These are phyloP conservation scores for Anguilla pacifica DNA, from an alignment of 2,797 vertebrate genomes.

Conservation along the genomic window DNA sequence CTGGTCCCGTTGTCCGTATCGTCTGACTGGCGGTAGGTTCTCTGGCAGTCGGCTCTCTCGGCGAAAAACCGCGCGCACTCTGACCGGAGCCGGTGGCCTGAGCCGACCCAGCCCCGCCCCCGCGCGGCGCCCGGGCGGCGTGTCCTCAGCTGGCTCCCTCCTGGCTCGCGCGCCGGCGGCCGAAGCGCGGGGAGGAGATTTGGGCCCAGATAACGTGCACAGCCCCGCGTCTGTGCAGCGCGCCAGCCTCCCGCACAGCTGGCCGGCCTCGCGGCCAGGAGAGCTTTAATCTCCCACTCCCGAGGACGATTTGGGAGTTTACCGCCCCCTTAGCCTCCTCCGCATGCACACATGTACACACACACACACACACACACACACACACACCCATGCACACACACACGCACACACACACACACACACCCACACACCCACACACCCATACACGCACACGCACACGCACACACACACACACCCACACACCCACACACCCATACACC, in stretches of 20 bases:
- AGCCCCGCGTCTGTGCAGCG: background rate
- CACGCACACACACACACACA: background rate
- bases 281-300: background rate
- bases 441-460: background rate
- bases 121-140: background rate
- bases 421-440: background rate
- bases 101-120: background rate
- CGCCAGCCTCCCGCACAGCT: background rate
- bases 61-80: background rate
- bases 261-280: background rate
- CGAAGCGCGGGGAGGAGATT: background rate
- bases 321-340: background rate
- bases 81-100: background rate
- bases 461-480: background rate
- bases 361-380: too few relatives aligned
- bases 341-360: too few relatives aligned
- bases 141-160: slow-evolving; percentile 19
- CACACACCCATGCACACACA: background rate
- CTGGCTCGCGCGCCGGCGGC: background rate
- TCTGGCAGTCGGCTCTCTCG: background rate
- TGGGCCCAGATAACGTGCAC: slow-evolving; percentile 31
- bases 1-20: background rate
- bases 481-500: background rate
- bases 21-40: background rate
- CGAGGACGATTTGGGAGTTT: background rate